A percentile compares a stretch with the other conserved stretches of the same genome.
These are phyloP conservation scores for Glossophaga mutica DNA, from an alignment of 2,797 vertebrate species.

Conservation along the genomic window DNA sequence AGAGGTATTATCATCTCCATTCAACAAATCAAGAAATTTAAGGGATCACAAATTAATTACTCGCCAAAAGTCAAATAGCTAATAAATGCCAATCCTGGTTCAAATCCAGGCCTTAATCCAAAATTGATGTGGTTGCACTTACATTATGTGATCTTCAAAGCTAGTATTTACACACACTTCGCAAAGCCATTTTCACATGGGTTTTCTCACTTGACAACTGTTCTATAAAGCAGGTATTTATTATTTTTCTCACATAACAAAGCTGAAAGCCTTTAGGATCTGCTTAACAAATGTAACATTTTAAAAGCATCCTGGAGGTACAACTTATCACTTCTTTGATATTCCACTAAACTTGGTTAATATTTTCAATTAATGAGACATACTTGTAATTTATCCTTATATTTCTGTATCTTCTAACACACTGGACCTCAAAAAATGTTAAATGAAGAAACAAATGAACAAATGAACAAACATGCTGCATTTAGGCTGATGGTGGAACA, in stretches of 20 bases:
- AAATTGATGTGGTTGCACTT: background rate
- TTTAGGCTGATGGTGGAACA: constrained; percentile 24
- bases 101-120: constrained; percentile 46
- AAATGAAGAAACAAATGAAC: constrained; percentile 36
- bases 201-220: constrained; percentile 40
- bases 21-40: constrained; percentile 15
- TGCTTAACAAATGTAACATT: background rate
- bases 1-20: background rate
- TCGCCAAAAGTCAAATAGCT: background rate
- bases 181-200: constrained; percentile 18
- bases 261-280: background rate
- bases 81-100: background rate
- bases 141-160: constrained; percentile 9
- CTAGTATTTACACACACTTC: constrained; percentile 27
- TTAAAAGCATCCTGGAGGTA: background rate
- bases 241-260: constrained; percentile 44
- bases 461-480: constrained; percentile 23
- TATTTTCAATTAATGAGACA: background rate
- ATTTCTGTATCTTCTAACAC: background rate
- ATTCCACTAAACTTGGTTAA: background rate
- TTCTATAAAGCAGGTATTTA: constrained; percentile 30
- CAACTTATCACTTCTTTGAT: background rate
- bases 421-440: background rate
- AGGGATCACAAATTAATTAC: constrained; percentile 14
- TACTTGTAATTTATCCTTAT: background rate